Evolutionary conservation across 2,888 invertebrate species (phyloP).

Genomic region (Pterostichus madidus): DNA sequence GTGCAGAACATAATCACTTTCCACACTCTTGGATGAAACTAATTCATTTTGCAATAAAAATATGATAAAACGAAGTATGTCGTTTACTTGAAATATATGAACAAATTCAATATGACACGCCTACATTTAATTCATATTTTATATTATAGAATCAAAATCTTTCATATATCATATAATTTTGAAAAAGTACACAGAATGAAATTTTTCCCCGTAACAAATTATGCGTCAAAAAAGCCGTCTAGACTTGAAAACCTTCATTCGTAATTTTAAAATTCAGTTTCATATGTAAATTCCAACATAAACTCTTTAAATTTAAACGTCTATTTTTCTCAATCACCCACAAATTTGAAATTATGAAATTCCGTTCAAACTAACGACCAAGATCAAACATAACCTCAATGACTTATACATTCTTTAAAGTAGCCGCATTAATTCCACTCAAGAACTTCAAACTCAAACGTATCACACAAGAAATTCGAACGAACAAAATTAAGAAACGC

Average conservation of each 20-base stretch:
- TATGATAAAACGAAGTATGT: no score
- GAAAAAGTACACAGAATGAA: background rate
- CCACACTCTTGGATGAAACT: no score
- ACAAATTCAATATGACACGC: no score
- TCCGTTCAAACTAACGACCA: conserved; percentile 12
- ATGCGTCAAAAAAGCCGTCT: conserved; percentile 24
- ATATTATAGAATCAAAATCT: no score
- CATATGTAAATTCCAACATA: background rate
- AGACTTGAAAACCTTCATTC: conserved; percentile 6
- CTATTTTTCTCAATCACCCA: conserved; percentile 22
- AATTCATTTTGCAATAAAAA: no score
- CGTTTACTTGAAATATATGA: no score
- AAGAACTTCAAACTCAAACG: conserved; percentile 29
- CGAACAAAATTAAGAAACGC: conserved; percentile 44
- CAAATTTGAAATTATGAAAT: conserved; percentile 29
- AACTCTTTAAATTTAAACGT: background rate
- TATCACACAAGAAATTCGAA: conserved; percentile 40
- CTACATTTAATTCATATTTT: no score
- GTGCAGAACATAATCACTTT: no score
- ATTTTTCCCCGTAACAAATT: background rate
- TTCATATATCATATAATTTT: background rate
- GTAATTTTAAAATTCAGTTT: conserved; percentile 16
- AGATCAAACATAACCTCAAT: conserved; percentile 8
- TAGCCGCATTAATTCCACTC: conserved; percentile 43
- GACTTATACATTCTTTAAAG: conserved; percentile 17